These are phyloP conservation scores for Microtus ochrogaster DNA, from an alignment of 2,113 vertebrate species.

Conservation along the genomic window DNA sequence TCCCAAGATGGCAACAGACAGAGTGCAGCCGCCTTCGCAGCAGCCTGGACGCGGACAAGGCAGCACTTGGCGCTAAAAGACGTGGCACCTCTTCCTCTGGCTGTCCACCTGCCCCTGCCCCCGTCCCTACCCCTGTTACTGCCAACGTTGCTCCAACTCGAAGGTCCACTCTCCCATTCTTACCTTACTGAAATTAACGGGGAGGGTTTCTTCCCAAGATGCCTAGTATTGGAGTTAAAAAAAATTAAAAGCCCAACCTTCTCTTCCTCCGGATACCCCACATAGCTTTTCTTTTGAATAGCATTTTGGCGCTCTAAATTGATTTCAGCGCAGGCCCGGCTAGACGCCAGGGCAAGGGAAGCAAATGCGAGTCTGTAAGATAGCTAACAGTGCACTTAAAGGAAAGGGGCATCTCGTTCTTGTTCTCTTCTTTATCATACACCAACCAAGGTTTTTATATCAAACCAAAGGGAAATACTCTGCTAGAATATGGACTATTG, in stretches of 20 bases:
- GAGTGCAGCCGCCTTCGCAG: constrained; percentile 63
- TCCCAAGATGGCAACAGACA: constrained; percentile 69
- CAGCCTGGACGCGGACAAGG: constrained; percentile 65
- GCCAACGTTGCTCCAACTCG: constrained; percentile 49
- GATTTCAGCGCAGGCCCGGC: constrained; percentile 78
- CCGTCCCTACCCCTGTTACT: neutral
- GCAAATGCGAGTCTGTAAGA: constrained; percentile 82
- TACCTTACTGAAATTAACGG: constrained; percentile 62
- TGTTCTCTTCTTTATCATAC: constrained; percentile 88
- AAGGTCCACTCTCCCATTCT: constrained; percentile 61
- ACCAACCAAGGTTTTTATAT: constrained; percentile 93
- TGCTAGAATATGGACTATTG: constrained; percentile 93
- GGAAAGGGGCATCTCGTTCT: constrained; percentile 86
- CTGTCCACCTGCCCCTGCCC: constrained; percentile 52
- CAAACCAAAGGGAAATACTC: constrained; percentile 96
- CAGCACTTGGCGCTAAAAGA: constrained; percentile 65
- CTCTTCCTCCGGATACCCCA: constrained; percentile 60
- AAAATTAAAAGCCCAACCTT: constrained; percentile 41
- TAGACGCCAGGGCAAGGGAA: constrained; percentile 78
- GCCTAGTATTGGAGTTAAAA: constrained; percentile 64
- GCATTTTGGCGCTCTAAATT: constrained; percentile 75
- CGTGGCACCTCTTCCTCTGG: constrained; percentile 78
- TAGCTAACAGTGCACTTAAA: constrained; percentile 88
- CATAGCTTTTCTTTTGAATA: constrained; percentile 69
- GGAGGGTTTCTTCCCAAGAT: constrained; percentile 65